phyloP scores from a whole-genome alignment of 2,113 vertebrate genomes.

The Pitta sordida region DNA sequence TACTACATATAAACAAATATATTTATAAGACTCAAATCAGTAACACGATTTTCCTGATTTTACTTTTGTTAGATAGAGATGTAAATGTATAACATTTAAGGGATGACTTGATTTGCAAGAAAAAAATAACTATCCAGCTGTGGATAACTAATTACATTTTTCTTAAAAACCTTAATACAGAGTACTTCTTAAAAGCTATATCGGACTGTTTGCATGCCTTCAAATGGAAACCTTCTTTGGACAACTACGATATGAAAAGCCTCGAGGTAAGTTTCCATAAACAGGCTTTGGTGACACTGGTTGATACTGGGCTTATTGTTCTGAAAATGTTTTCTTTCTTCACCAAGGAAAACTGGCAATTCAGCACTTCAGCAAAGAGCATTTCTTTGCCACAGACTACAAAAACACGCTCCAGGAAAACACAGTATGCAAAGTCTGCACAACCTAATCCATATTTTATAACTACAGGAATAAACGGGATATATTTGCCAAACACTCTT shows the following conservation, averaged over 20 bases:
- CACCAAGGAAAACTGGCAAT: background rate
- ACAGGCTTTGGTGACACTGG: background rate
- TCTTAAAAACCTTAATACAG: background rate
- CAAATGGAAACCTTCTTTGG: background rate
- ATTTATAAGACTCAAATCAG: background rate
- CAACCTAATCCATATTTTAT: background rate
- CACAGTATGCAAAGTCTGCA: background rate
- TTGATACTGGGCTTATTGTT: background rate
- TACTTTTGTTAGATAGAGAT: background rate
- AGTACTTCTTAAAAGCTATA: background rate
- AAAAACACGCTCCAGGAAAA: background rate
- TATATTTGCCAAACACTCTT: background rate
- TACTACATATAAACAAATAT: background rate
- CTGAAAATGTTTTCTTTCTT: background rate
- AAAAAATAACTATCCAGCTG: background rate
- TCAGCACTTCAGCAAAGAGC: background rate
- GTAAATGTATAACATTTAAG: background rate
- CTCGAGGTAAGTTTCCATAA: background rate
- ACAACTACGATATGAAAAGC: background rate
- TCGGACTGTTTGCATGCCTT: background rate
- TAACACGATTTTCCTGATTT: background rate
- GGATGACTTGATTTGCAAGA: background rate
- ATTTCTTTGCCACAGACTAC: background rate
- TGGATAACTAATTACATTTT: background rate
- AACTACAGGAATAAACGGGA: background rate